Conservation (phyloP, 1,140 invertebrate genomes). For the Hesperophylax magnus region DNA sequence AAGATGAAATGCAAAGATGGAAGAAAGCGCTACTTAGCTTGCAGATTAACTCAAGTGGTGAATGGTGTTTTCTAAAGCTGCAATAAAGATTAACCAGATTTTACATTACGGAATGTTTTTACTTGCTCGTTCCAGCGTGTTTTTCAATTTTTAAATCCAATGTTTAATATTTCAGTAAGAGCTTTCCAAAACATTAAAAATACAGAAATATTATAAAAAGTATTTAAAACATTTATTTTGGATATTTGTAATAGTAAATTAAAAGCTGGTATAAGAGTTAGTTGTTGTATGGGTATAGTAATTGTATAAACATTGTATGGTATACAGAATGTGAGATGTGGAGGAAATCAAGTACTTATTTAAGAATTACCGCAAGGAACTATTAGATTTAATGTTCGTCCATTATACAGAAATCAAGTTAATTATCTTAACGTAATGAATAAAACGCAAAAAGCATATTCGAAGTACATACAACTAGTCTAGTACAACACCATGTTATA, state of each 20-base stretch:
- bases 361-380: neutral
- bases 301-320: neutral
- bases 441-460: slow-evolving; percentile 35
- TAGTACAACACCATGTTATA: slow-evolving; percentile 22
- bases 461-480: slow-evolving; percentile 24
- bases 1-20: slow-evolving; percentile 44
- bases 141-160: too few species aligned
- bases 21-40: slow-evolving; percentile 48
- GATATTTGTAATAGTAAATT: too few species aligned
- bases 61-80: neutral
- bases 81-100: too few species aligned
- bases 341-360: neutral
- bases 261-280: too few species aligned
- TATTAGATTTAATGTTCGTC: too few species aligned
- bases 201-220: too few species aligned
- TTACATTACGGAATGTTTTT: too few species aligned
- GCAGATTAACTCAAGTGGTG: slow-evolving; percentile 38
- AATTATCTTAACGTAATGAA: neutral
- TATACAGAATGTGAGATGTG: slow-evolving; percentile 6
- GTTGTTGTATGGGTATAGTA: too few species aligned
- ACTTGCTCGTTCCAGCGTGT: too few species aligned
- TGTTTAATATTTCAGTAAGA: too few species aligned
- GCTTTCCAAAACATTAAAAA: too few species aligned
- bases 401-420: neutral
- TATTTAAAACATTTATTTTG: too few species aligned